phyloP scores from a whole-genome alignment of 2,797 vertebrate species.

The Hemitrygon akajei region DNA sequence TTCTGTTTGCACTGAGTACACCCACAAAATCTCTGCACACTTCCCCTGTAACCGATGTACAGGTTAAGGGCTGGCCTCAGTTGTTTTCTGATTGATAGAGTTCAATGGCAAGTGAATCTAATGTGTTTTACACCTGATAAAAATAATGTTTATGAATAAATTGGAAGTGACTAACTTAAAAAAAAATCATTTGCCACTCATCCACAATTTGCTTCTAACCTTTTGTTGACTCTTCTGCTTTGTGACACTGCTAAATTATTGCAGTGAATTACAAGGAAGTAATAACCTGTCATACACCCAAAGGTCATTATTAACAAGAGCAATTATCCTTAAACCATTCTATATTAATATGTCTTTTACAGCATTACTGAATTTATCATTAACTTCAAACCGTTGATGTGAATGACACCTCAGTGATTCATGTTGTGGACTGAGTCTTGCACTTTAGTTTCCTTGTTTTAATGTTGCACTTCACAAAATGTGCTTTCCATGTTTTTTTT shows the following conservation, averaged over 20 bases:
- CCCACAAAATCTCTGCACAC: not conserved
- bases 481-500: not conserved
- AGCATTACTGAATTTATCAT: not conserved
- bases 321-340: not conserved
- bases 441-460: not conserved
- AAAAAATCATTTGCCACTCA: not conserved
- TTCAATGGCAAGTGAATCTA: not conserved
- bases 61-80: not conserved
- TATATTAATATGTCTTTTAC: not conserved
- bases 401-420: not conserved
- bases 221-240: not conserved
- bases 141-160: not conserved
- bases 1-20: not conserved
- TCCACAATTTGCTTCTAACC: not conserved
- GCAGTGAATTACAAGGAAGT: not conserved
- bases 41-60: not conserved
- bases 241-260: not conserved
- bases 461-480: not conserved
- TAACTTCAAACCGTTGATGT: not conserved
- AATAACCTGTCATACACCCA: not conserved
- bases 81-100: not conserved
- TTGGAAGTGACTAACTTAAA: not conserved
- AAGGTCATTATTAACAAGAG: slow-evolving; percentile 10
- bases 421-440: not conserved
- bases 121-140: not conserved